These are phyloP conservation scores for Micromussa lordhowensis DNA, from an alignment of 92 coral and sea anemone genomes.

Conservation along the genomic window DNA sequence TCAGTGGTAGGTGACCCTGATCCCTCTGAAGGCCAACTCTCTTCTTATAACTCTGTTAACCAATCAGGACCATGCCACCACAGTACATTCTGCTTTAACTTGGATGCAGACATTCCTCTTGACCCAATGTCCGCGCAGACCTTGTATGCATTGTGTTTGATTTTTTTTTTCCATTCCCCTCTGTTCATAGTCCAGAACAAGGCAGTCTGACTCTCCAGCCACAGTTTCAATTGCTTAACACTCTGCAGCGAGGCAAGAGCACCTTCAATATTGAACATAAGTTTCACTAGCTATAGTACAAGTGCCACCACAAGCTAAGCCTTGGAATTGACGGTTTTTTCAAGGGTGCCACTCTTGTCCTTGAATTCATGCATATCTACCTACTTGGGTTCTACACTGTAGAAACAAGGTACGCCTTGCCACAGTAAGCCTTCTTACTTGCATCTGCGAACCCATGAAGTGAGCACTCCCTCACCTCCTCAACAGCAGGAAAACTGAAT, in stretches of 20 bases:
- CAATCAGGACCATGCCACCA: constrained; percentile 55
- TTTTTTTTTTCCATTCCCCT: constrained; percentile 41
- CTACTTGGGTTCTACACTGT: background rate
- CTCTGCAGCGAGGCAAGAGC: too few species aligned
- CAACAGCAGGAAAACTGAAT: background rate
- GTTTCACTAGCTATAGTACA: constrained; percentile 1
- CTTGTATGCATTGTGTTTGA: constrained; percentile 36
- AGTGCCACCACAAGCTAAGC: background rate
- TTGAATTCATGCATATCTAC: constrained; percentile 12
- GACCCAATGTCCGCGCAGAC: constrained; percentile 54
- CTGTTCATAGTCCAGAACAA: constrained; percentile 30
- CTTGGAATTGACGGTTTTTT: constrained; percentile 11
- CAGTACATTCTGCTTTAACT: constrained; percentile 23
- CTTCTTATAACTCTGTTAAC: constrained; percentile 13
- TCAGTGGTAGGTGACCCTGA: background rate
- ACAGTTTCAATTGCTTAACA: too few species aligned
- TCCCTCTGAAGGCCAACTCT: constrained; percentile 30
- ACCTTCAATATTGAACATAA: too few species aligned
- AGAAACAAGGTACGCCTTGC: background rate
- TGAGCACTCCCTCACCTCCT: constrained; percentile 20
- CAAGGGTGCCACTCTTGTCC: constrained; percentile 9
- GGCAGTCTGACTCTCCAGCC: constrained; percentile 36
- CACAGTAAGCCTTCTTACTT: background rate
- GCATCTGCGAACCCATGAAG: background rate
- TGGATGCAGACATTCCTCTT: constrained; percentile 30